Evolutionary conservation across 2,888 invertebrate genomes (phyloP).

Genomic region (Caprella mutica): DNA sequence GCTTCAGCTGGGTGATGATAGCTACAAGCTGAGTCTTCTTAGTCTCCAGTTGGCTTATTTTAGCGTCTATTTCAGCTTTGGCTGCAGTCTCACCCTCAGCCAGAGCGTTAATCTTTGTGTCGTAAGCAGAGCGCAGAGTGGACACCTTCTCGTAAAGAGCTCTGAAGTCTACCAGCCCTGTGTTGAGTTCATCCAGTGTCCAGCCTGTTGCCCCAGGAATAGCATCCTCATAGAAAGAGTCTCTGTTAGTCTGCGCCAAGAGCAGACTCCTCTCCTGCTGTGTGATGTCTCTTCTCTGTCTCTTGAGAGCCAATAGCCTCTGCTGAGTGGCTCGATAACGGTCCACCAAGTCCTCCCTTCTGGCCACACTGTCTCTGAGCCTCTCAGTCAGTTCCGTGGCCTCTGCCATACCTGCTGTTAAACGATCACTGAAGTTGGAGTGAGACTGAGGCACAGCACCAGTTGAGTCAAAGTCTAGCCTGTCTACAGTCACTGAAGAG

Average conservation of each 20-base stretch:
- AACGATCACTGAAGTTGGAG: slow-evolving; percentile 1
- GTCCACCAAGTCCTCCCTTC: slow-evolving; percentile 27
- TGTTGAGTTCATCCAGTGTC: slow-evolving; percentile 15
- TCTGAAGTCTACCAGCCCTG: slow-evolving; percentile 20
- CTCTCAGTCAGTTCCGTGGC: slow-evolving; percentile 1
- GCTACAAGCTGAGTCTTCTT: slow-evolving; percentile 20
- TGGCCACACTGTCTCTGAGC: slow-evolving; percentile 28
- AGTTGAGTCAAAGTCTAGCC: neutral
- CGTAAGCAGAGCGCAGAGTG: slow-evolving; percentile 16
- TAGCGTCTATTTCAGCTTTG: slow-evolving; percentile 10
- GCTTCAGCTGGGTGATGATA: slow-evolving; percentile 14
- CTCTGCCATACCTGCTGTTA: slow-evolving; percentile 3
- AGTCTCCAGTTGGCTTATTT: slow-evolving; percentile 14
- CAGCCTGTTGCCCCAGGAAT: slow-evolving; percentile 26
- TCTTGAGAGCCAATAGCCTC: slow-evolving; percentile 24
- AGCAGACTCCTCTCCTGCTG: slow-evolving; percentile 18
- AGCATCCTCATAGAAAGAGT: slow-evolving; percentile 20
- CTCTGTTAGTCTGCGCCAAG: neutral
- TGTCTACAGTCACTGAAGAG: neutral
- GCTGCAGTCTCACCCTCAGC: slow-evolving; percentile 16
- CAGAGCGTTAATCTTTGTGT: slow-evolving; percentile 15
- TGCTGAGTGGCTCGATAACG: slow-evolving; percentile 21
- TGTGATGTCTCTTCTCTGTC: slow-evolving; percentile 20
- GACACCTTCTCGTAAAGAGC: slow-evolving; percentile 20
- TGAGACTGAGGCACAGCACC: neutral